Percentiles rank a stretch among this genome's conserved stretches.
phyloP scores from a whole-genome alignment of 64 coral and sea anemone species.

The Pachyseris speciosa region DNA sequence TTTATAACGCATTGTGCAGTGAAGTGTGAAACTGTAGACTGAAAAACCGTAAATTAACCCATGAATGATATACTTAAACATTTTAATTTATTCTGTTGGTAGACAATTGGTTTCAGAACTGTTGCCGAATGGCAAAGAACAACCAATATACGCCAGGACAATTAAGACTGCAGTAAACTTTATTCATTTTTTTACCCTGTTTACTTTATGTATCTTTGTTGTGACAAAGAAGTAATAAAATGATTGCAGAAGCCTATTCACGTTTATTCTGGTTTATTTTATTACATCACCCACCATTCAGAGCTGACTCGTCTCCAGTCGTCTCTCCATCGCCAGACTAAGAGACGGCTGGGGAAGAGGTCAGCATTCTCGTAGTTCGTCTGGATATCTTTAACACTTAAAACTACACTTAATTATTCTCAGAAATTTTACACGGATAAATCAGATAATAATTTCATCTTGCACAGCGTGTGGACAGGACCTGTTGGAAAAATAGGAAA shows the following conservation, averaged over 20 bases:
- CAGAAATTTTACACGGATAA: slow-evolving; percentile 16
- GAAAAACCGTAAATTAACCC: slow-evolving; percentile 23
- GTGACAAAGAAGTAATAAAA: slow-evolving; percentile 1
- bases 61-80: slow-evolving; percentile 27
- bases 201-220: not conserved
- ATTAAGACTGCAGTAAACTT: not conserved
- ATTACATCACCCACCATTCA: slow-evolving; percentile 31
- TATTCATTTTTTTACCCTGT: not conserved
- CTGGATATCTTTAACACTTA: slow-evolving; percentile 37
- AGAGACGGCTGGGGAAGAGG: slow-evolving; percentile 25
- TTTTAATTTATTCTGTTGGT: not conserved
- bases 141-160: not conserved
- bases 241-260: slow-evolving; percentile 7
- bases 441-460: slow-evolving; percentile 33
- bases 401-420: slow-evolving; percentile 23
- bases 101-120: not conserved
- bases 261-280: slow-evolving; percentile 14
- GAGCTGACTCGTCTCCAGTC: not conserved
- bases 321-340: slow-evolving; percentile 24
- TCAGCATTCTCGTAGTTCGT: slow-evolving; percentile 15
- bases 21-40: slow-evolving; percentile 15
- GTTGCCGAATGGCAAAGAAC: not conserved
- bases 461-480: slow-evolving; percentile 14
- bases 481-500: slow-evolving; percentile 39
- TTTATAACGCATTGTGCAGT: slow-evolving; percentile 16